phyloP scores from a whole-genome alignment of 2,888 invertebrate species.

The Atethmia centrago region DNA sequence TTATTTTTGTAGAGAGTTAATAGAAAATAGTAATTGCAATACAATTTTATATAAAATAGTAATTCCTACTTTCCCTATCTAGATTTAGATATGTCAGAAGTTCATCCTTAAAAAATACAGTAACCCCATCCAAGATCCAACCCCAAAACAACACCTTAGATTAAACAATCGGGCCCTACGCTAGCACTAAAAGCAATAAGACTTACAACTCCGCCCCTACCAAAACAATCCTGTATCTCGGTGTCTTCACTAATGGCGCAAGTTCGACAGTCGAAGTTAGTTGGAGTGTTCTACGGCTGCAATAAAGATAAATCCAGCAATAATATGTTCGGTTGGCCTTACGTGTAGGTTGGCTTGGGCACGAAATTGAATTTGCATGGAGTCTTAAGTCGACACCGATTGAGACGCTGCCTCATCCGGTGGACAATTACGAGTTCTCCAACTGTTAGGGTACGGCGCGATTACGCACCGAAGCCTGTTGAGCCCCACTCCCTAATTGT shows the following conservation, averaged over 20 bases:
- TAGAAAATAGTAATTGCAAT: no score
- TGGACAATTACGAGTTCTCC: slow-evolving; percentile 85
- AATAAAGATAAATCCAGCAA: slow-evolving; percentile 91
- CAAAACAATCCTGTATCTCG: slow-evolving; percentile 90
- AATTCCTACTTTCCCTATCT: slow-evolving; percentile 7
- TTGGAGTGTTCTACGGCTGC: slow-evolving; percentile 89
- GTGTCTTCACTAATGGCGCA: slow-evolving; percentile 90
- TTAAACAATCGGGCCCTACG: slow-evolving; percentile 87
- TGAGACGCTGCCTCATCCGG: slow-evolving; percentile 82
- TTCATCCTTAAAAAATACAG: slow-evolving; percentile 60
- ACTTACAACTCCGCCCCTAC: slow-evolving; percentile 89
- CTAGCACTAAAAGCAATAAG: slow-evolving; percentile 89
- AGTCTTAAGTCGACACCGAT: slow-evolving; percentile 88
- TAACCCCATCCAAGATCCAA: slow-evolving; percentile 68
- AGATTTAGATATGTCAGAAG: slow-evolving; percentile 5
- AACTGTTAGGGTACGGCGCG: slow-evolving; percentile 77
- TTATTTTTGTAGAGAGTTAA: not conserved
- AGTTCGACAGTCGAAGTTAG: slow-evolving; percentile 90
- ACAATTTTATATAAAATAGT: not conserved
- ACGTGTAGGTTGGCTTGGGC: slow-evolving; percentile 88
- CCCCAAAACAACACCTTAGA: slow-evolving; percentile 83
- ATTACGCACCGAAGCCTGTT: slow-evolving; percentile 79
- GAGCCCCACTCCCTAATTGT: slow-evolving; percentile 72
- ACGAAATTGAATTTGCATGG: slow-evolving; percentile 91
- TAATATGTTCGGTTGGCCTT: slow-evolving; percentile 90